These are phyloP conservation scores for Cheilosia scutellata DNA, from an alignment of 2,888 invertebrate genomes.

Conservation along the genomic window DNA sequence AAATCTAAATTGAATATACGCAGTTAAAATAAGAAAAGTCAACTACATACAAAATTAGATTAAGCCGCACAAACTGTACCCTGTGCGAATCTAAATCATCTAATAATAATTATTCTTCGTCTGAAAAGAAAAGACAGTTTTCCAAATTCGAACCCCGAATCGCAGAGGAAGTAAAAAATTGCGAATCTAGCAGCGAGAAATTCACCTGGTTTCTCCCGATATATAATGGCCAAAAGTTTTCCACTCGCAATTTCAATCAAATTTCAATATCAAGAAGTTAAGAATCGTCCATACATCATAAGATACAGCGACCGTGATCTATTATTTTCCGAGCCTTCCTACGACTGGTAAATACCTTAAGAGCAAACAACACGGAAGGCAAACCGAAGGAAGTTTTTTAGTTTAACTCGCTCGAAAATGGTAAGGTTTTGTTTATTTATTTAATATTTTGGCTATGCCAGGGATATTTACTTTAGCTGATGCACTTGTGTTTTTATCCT, in stretches of 20 bases:
- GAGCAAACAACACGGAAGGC: constrained; percentile 37
- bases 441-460: too few species aligned
- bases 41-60: background rate
- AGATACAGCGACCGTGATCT: constrained; percentile 81
- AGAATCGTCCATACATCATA: constrained; percentile 81
- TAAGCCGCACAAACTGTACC: background rate
- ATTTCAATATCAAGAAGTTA: constrained; percentile 68
- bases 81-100: background rate
- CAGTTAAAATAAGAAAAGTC: constrained; percentile 9
- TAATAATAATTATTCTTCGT: background rate
- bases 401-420: constrained; percentile 61
- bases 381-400: constrained; percentile 40
- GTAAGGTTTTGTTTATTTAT: constrained; percentile 53
- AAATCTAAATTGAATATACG: background rate
- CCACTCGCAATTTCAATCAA: constrained; percentile 65
- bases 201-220: constrained; percentile 52
- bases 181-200: constrained; percentile 48
- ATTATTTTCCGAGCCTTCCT: constrained; percentile 74
- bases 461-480: background rate
- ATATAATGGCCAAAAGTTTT: constrained; percentile 71
- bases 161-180: constrained; percentile 24
- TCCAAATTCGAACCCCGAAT: background rate
- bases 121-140: background rate
- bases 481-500: too few species aligned
- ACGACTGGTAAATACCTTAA: constrained; percentile 69